Evolutionary conservation across 2,888 invertebrate species (phyloP).

Genomic region (Oxycera nigricornis): DNA sequence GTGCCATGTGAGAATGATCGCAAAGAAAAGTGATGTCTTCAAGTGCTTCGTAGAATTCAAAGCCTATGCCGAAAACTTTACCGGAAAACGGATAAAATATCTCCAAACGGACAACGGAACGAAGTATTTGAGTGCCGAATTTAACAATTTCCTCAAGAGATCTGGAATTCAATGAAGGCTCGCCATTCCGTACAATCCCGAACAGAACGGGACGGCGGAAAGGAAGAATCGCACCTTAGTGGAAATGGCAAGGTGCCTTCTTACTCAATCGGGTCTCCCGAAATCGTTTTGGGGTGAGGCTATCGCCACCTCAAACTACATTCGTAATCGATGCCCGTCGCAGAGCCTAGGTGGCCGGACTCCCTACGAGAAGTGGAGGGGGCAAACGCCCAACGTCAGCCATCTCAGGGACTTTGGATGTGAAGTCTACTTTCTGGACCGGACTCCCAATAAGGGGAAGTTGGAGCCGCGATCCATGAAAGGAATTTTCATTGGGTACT

Average conservation of each 20-base stretch:
- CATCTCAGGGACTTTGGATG: not conserved
- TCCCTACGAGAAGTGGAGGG: too few species aligned
- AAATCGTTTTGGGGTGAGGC: slow-evolving; percentile 11
- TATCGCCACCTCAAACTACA: slow-evolving; percentile 48
- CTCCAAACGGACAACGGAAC: slow-evolving; percentile 24
- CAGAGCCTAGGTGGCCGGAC: not conserved
- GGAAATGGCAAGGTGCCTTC: slow-evolving; percentile 48
- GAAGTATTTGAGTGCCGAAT: not conserved
- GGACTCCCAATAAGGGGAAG: slow-evolving; percentile 23
- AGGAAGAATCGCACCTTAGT: slow-evolving; percentile 48
- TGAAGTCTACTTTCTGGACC: not conserved
- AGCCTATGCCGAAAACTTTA: slow-evolving; percentile 34
- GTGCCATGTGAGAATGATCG: slow-evolving; percentile 7
- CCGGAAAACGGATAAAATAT: slow-evolving; percentile 37
- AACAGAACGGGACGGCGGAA: slow-evolving; percentile 49
- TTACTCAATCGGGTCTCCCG: slow-evolving; percentile 39
- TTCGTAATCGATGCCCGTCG: slow-evolving; percentile 43
- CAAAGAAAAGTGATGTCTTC: slow-evolving; percentile 11
- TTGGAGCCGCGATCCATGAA: slow-evolving; percentile 36
- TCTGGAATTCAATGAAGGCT: slow-evolving; percentile 46
- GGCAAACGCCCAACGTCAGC: not conserved
- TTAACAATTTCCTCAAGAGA: slow-evolving; percentile 1
- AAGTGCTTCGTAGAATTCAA: not conserved
- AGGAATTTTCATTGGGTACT: slow-evolving; percentile 43
- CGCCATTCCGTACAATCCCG: slow-evolving; percentile 46